phyloP scores from a whole-genome alignment of 1,140 invertebrate species.

The Pseudomyrmex cubaensis region DNA sequence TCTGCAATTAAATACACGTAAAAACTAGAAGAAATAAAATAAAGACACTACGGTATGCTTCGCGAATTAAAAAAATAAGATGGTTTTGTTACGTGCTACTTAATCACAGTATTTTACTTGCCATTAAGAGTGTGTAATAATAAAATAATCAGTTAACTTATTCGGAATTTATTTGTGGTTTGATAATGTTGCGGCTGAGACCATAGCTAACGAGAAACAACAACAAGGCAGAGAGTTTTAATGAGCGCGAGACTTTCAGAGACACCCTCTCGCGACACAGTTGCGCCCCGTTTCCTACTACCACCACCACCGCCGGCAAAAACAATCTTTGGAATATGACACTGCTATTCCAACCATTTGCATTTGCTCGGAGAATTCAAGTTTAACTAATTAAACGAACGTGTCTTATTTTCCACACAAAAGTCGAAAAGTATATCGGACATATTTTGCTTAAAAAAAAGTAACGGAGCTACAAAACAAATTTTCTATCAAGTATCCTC shows the following conservation, averaged over 20 bases:
- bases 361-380: slow-evolving; percentile 36
- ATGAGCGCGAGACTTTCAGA: slow-evolving; percentile 64
- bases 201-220: neutral
- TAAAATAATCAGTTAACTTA: neutral
- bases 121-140: neutral
- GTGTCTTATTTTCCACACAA: neutral
- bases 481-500: neutral
- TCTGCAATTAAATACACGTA: neutral
- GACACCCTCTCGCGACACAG: slow-evolving; percentile 12
- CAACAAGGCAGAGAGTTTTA: slow-evolving; percentile 25
- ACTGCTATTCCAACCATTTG: slow-evolving; percentile 61
- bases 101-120: neutral
- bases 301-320: neutral
- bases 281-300: slow-evolving; percentile 21
- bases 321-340: slow-evolving; percentile 64
- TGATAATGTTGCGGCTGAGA: neutral
- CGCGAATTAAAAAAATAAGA: neutral
- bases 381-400: slow-evolving; percentile 61
- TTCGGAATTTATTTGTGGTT: neutral
- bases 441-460: neutral
- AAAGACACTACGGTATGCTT: neutral
- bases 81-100: neutral
- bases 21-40: too few species aligned
- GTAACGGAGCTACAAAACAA: neutral
- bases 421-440: too few species aligned